A percentile compares a stretch with the other conserved stretches of the same genome.
Evolutionary conservation across 2,888 invertebrate genomes (phyloP).

Genomic region (Trichopoda pennipes): DNA sequence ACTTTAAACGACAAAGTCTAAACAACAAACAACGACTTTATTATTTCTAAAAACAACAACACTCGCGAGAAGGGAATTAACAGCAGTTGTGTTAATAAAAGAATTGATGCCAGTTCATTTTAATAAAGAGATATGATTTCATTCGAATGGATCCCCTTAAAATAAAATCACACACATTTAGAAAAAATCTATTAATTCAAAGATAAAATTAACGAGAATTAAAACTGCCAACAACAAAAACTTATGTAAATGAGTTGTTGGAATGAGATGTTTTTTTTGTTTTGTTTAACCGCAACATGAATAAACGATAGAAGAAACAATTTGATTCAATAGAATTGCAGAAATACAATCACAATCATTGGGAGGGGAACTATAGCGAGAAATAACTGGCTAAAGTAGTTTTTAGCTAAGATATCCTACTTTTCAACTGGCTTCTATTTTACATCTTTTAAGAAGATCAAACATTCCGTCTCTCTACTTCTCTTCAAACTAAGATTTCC

Average conservation of each 20-base stretch:
- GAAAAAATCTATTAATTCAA: conserved; percentile 4
- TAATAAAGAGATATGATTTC: conserved; percentile 61
- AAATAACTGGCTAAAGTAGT: neutral
- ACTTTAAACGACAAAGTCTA: conserved; percentile 29
- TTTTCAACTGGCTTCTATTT: no score
- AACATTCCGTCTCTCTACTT: no score
- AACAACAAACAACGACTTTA: conserved; percentile 33
- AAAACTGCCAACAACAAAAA: conserved; percentile 18
- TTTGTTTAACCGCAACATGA: conserved; percentile 51
- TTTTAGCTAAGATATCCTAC: neutral
- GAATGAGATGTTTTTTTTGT: conserved; percentile 5
- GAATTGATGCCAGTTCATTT: conserved; percentile 40
- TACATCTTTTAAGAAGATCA: no score
- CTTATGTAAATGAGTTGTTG: conserved; percentile 33
- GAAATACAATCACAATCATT: neutral
- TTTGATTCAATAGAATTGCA: conserved; percentile 23
- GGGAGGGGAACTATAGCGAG: conserved; percentile 7
- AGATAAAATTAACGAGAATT: neutral
- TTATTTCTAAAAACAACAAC: conserved; percentile 1
- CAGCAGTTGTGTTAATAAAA: conserved; percentile 51
- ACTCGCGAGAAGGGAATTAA: conserved; percentile 1
- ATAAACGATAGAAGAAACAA: conserved; percentile 39
- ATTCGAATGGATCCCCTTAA: conserved; percentile 34
- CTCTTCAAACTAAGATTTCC: no score
- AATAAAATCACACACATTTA: conserved; percentile 15